Evolutionary conservation across 2,797 vertebrate genomes (phyloP).

Genomic region (Smutsia temminckii): DNA sequence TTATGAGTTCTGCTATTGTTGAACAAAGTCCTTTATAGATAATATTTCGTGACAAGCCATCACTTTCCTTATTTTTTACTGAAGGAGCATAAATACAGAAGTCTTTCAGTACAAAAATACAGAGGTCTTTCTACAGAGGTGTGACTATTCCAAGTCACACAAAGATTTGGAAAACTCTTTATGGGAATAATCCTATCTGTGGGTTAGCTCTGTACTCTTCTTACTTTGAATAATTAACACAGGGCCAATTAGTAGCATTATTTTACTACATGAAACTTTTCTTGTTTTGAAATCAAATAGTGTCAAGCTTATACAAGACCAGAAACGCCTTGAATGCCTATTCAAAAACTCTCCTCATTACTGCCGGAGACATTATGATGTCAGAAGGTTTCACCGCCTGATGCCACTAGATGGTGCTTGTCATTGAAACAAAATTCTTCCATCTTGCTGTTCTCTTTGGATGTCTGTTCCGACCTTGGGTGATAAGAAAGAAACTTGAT

Average conservation of each 20-base stretch:
- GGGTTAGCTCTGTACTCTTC: neutral
- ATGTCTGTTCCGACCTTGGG: neutral
- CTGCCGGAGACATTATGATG: neutral
- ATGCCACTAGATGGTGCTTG: slow-evolving; percentile 78
- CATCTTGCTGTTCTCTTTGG: slow-evolving; percentile 28
- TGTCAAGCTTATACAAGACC: neutral
- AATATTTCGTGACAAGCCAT: neutral
- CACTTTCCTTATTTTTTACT: neutral
- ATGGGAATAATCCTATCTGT: neutral
- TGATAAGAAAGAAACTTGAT: slow-evolving; percentile 39
- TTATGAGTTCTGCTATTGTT: neutral
- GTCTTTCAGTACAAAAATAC: neutral
- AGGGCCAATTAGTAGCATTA: neutral
- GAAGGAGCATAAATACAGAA: neutral
- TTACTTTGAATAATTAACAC: neutral
- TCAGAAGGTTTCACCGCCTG: neutral
- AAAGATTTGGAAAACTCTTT: neutral
- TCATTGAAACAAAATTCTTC: slow-evolving; percentile 16
- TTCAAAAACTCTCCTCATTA: slow-evolving; percentile 2
- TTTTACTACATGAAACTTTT: neutral
- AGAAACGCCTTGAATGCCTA: neutral
- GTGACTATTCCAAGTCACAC: neutral
- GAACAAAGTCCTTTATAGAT: neutral
- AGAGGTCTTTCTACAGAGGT: slow-evolving; percentile 10
- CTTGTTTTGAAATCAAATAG: slow-evolving; percentile 10